Base-by-base conservation (phyloP, 2,113 vertebrate species). In the Mionectes macconnelli region DNA sequence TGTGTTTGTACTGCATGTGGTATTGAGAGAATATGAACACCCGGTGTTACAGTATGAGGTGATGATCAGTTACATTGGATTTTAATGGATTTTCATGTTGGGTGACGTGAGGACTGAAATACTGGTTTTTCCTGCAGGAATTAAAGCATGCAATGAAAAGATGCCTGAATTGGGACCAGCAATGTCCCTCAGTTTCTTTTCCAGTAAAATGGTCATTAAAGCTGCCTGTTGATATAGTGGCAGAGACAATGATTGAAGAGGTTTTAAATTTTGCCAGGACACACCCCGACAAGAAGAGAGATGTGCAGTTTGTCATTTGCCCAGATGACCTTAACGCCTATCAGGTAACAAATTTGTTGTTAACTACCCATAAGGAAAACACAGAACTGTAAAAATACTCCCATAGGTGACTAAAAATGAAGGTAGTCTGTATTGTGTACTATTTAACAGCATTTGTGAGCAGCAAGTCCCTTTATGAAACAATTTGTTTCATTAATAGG, bases 261-360 rank as follows among this genome's bases (percentile, higher is more conserved):
- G 96, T 98, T 75, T 20, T 69, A 40, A 1, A 8, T 4, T 99
- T 98, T 94, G 96, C 97, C 30, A 30, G 9, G 30, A 0, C 21
- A 7, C 0, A 56, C 2, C 44, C 7, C 2, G 13, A 2, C 2
- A 73, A 60, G 3, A 81, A 55, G 17, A 60, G 97, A 53, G 94
- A 97, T 9, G 94, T 99, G 63, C 83, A 95, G 49, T 97, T 99
- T 97, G 98, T 99, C 40, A 86, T 98, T 68, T 91, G 56, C 94
- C 98, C 98, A 28, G 3, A 5, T 28, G 97, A 99, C 16, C 0
- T 0, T 2, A 1, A 62, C 4, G 90, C 17, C 60, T 97, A 92
- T 33, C 11, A 97, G 98, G 99, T 99, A 97, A 97, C 74, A 87
- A 82, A 89, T 60, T 57, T 79, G 20, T 79, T 80, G 12, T 57